Conservation (phyloP, 1,140 invertebrate genomes). For the Bombus superbus region DNA sequence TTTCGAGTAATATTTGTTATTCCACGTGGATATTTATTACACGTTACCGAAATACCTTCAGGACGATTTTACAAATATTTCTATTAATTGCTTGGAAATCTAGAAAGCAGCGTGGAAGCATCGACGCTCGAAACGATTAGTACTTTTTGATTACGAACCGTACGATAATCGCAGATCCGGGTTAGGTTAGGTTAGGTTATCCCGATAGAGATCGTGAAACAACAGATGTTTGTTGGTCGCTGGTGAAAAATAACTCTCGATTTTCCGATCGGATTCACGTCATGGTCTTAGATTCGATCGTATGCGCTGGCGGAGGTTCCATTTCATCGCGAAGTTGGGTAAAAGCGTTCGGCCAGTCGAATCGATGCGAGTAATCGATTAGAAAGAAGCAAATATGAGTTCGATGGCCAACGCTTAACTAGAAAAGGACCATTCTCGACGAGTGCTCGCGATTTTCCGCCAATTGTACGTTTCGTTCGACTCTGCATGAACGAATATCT, state of each 20-base stretch:
- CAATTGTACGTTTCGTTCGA: constrained; percentile 8
- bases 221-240: neutral
- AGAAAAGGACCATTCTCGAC: neutral
- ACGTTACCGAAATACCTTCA: too few species aligned
- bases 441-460: neutral
- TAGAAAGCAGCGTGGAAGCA: neutral
- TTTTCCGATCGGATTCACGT: constrained; percentile 16
- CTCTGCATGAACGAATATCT: neutral
- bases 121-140: neutral
- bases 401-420: neutral
- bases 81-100: neutral
- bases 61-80: neutral
- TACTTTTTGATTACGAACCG: neutral
- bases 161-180: neutral
- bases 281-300: constrained; percentile 7
- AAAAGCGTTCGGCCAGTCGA: neutral
- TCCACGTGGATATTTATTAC: neutral
- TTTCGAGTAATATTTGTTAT: neutral
- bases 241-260: neutral
- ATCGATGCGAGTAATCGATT: constrained; percentile 45
- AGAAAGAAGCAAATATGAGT: constrained; percentile 22
- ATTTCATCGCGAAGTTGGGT: constrained; percentile 26
- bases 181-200: neutral
- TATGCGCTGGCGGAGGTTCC: neutral
- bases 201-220: too few species aligned